Evolutionary conservation across 2,797 vertebrate genomes (phyloP).

Genomic region (Mus spretus): DNA sequence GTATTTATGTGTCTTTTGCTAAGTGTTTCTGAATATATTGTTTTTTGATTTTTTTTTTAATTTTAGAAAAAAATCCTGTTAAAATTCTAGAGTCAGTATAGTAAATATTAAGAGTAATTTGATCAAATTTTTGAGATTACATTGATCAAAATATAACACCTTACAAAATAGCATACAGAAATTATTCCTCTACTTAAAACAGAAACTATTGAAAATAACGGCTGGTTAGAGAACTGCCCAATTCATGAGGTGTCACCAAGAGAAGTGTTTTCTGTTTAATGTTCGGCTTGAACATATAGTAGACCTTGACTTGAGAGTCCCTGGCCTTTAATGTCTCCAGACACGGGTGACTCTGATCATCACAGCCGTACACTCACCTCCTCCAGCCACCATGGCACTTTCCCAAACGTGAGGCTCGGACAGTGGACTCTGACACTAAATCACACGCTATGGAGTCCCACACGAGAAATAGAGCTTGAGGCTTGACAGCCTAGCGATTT

Average conservation of each 20-base stretch:
- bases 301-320: constrained; percentile 44
- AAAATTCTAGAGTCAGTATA: constrained; percentile 43
- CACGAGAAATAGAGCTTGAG: constrained; percentile 60
- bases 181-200: not conserved
- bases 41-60: constrained; percentile 63
- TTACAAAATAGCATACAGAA: constrained; percentile 52
- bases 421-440: constrained; percentile 52
- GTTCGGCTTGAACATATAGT: constrained; percentile 16
- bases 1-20: constrained; percentile 77
- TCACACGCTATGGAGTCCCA: constrained; percentile 41
- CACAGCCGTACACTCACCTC: not conserved
- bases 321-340: constrained; percentile 50
- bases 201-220: constrained; percentile 61
- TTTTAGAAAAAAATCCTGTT: constrained; percentile 23
- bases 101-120: constrained; percentile 55
- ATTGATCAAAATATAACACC: constrained; percentile 64
- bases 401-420: constrained; percentile 66
- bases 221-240: not conserved
- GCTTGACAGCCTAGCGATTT: constrained; percentile 24
- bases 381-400: not conserved
- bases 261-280: constrained; percentile 32
- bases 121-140: constrained; percentile 56
- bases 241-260: constrained; percentile 29
- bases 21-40: constrained; percentile 74
- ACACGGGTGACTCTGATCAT: constrained; percentile 1